Evolutionary conservation across 1,140 invertebrate species (phyloP), one percentile per base, ranked within the genome.

Genomic region (Macrotrachela quadricornifera): DNA sequence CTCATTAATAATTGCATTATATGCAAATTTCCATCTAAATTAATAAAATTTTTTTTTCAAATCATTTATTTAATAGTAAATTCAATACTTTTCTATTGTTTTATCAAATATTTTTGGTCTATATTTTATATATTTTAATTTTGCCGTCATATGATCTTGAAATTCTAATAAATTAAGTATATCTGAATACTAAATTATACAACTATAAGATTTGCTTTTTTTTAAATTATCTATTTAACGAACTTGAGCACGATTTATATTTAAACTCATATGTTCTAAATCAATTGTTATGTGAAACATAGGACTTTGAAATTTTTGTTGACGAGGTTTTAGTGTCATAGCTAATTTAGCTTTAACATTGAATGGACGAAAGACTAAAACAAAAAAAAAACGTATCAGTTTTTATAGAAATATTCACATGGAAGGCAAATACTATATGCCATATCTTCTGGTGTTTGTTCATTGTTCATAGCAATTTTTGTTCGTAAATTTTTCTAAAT

Each of bases 1-100:
- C n/a, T 47, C 42, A 14, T 55, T 16, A 12, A n/a, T 6, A 18
- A 50, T 50, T 16, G 48, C 49, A 17, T 16, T 40, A 47, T 39
- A 50, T 16, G 54, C 54, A 50, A 50, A 55, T 38, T 46, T 16
- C 54, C 54, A 55, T 21, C 54, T 50, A 16, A 16, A 49, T 15
- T 1, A 41, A 1, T 1, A 16, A 41, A 30, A 16, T 39, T 10
- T 51, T 30, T 4, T 8, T 8, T 2, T 30, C 21, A 8, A 4
- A 30, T 8, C 2, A 2, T 30, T 30, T 2, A 8, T 30, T 30
- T 30, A 4, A 4, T 30, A 30, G 8, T 4, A 30, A 2, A 2
- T 30, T 30, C 21, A 30, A 4, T 8, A 30, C 8, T 8, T n/a
- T n/a, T n/a, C n/a, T n/a, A n/a, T n/a, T n/a, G n/a, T n/a, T n/a